Percentiles rank a stretch among this genome's conserved stretches.
Conservation (phyloP, 2,888 invertebrate genomes). For the Pediacus dermestoides region DNA sequence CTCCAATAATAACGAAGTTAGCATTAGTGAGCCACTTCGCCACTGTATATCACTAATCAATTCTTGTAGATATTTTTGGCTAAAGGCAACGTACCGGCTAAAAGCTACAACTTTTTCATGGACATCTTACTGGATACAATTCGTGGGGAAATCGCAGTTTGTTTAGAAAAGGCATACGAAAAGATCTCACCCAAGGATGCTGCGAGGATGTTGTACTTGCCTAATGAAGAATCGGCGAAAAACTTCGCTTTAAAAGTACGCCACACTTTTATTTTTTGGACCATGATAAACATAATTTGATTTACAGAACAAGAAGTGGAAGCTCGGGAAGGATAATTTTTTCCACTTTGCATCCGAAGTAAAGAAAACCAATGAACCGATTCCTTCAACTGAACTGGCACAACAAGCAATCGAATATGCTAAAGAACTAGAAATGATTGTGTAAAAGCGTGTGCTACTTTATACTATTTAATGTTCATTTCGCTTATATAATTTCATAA, state of each 20-base stretch:
- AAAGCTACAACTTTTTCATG: conserved; percentile 94
- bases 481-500: neutral
- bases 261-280: conserved; percentile 5
- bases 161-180: conserved; percentile 95
- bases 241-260: conserved; percentile 75
- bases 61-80: conserved; percentile 71
- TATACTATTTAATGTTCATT: neutral
- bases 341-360: conserved; percentile 79
- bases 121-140: conserved; percentile 94
- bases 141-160: conserved; percentile 92
- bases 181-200: conserved; percentile 85
- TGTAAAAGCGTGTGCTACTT: conserved; percentile 59
- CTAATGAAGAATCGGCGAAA: conserved; percentile 71
- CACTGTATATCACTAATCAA: conserved; percentile 14
- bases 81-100: conserved; percentile 93
- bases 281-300: conserved; percentile 8
- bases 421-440: conserved; percentile 98
- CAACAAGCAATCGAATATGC: conserved; percentile 96
- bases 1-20: no score
- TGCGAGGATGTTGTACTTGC: conserved; percentile 82
- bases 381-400: conserved; percentile 88
- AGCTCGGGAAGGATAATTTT: conserved; percentile 69
- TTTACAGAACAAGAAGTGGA: conserved; percentile 74
- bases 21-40: no score
- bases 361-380: conserved; percentile 69